Conservation (phyloP, 2,797 vertebrate species). For the Onychomys arenicola region DNA sequence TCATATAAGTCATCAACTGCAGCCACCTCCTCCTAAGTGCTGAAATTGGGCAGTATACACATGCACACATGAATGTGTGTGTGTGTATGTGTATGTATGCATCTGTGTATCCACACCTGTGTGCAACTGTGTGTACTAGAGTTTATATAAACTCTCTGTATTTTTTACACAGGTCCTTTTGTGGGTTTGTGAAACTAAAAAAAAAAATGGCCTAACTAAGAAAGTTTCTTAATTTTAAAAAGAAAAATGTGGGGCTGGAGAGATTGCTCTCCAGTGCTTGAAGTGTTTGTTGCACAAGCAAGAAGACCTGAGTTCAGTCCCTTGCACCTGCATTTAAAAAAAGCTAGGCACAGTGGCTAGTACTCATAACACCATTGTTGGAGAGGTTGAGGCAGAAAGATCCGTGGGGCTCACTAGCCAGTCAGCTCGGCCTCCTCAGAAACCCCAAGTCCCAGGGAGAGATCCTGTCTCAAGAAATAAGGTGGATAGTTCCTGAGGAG, state of each 20-base stretch:
- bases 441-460: background rate
- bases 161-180: background rate
- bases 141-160: background rate
- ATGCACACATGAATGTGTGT: background rate
- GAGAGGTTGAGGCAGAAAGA: background rate
- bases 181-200: background rate
- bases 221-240: background rate
- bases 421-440: background rate
- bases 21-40: no score
- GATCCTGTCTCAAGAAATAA: background rate
- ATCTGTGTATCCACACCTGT: background rate
- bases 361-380: background rate
- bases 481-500: background rate
- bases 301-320: background rate
- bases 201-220: background rate
- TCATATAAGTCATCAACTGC: accelerated
- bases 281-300: background rate
- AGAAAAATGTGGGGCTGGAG: background rate
- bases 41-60: no score
- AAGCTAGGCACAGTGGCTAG: background rate
- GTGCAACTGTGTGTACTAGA: background rate
- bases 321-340: background rate
- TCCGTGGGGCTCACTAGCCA: background rate
- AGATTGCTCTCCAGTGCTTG: background rate
- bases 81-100: accelerated